Percentiles rank a stretch among this genome's conserved stretches.
These are phyloP conservation scores for Limnephilus marmoratus DNA, from an alignment of 2,888 invertebrate species.

Conservation along the genomic window DNA sequence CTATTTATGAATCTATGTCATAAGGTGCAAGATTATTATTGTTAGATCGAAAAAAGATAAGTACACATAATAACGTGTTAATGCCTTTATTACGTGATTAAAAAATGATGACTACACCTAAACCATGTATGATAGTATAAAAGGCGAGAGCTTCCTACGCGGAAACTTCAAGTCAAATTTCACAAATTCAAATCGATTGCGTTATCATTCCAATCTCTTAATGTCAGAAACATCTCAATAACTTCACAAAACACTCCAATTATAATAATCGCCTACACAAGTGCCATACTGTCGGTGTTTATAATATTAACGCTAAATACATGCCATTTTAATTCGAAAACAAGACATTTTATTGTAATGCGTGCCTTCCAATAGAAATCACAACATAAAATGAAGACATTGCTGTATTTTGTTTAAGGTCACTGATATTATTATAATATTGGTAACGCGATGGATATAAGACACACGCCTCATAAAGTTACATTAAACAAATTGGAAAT, in stretches of 20 bases:
- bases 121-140: neutral
- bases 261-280: conserved; percentile 24
- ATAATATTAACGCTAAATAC: neutral
- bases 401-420: neutral
- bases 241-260: conserved; percentile 2
- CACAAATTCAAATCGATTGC: neutral
- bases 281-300: neutral
- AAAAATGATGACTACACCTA: too few species aligned
- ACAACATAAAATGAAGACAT: neutral
- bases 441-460: neutral
- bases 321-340: neutral
- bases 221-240: neutral
- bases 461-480: neutral
- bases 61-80: too few species aligned
- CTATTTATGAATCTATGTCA: too few species aligned
- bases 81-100: too few species aligned
- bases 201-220: neutral
- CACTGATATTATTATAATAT: neutral
- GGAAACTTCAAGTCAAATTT: neutral
- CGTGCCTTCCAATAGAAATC: neutral
- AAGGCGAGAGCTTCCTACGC: neutral
- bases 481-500: neutral
- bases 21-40: too few species aligned
- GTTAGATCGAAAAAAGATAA: too few species aligned
- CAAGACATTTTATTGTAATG: neutral